These are phyloP conservation scores for Lonchura striata DNA, from an alignment of 2,113 vertebrate species.

Conservation along the genomic window DNA sequence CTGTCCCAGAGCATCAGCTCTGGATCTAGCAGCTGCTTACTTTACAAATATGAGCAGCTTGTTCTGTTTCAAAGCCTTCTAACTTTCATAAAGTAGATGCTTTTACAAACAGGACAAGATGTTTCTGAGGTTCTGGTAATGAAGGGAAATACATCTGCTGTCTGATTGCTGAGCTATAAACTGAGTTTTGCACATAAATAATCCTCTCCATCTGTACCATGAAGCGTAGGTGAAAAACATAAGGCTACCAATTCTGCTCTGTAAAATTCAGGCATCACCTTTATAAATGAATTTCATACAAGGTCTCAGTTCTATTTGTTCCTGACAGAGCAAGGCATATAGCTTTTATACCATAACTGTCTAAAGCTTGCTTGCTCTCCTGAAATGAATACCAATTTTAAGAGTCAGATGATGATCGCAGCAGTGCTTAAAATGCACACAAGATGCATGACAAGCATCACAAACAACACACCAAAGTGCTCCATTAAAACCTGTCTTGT, in stretches of 20 bases:
- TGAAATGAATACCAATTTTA: not conserved
- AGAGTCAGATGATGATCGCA: not conserved
- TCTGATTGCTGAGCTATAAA: conserved; percentile 22
- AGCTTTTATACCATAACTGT: not conserved
- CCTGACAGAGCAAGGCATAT: not conserved
- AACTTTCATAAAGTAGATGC: conserved; percentile 26
- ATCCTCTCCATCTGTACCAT: conserved; percentile 23
- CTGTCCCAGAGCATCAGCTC: conserved; percentile 8
- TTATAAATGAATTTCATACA: not conserved
- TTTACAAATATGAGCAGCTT: conserved; percentile 20
- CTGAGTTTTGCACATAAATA: conserved; percentile 33
- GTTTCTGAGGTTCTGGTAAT: conserved; percentile 16
- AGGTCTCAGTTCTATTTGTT: not conserved
- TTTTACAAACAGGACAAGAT: conserved; percentile 46
- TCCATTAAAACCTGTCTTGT: not conserved
- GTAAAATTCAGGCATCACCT: not conserved
- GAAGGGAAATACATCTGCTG: conserved; percentile 26
- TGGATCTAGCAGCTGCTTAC: conserved; percentile 11
- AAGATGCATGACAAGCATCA: not conserved
- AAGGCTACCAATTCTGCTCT: not conserved
- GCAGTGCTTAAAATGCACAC: not conserved
- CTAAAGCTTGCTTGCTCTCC: not conserved
- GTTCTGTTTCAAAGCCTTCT: conserved; percentile 25
- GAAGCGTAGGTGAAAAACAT: not conserved
- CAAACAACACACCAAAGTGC: not conserved